Evolutionary conservation across 2,888 invertebrate genomes (phyloP).

Genomic region (Pandemis corylana): DNA sequence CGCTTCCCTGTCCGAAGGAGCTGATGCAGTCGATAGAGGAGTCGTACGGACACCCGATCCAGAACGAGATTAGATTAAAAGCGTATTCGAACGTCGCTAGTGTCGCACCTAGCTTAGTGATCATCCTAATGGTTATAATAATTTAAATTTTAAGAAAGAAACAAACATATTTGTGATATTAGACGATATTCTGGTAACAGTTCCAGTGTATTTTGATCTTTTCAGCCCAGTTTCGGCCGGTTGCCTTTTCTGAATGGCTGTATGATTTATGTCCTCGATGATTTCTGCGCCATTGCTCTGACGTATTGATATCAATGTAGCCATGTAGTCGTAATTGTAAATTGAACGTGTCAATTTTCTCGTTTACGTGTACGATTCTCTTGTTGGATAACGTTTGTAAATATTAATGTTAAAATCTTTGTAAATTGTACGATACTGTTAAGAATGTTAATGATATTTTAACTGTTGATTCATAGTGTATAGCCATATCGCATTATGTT

Average conservation of each 20-base stretch:
- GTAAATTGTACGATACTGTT: constrained; percentile 31
- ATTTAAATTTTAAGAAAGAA: constrained; percentile 50
- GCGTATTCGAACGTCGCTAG: constrained; percentile 67
- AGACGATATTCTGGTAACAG: constrained; percentile 68
- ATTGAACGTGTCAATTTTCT: constrained; percentile 28
- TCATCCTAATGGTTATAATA: constrained; percentile 56
- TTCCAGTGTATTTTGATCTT: constrained; percentile 51
- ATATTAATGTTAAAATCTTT: constrained; percentile 35
- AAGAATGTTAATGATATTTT: constrained; percentile 32
- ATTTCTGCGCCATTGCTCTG: constrained; percentile 22
- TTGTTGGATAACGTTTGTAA: constrained; percentile 23
- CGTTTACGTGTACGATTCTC: constrained; percentile 11
- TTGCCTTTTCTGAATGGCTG: constrained; percentile 23
- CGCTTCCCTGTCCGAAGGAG: constrained; percentile 80
- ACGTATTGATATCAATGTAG: constrained; percentile 31
- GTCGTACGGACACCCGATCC: constrained; percentile 76
- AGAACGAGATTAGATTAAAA: constrained; percentile 79
- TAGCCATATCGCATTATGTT: not conserved
- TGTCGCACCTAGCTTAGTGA: constrained; percentile 58
- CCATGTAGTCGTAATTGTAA: constrained; percentile 28
- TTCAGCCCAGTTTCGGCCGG: constrained; percentile 13
- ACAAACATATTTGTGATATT: constrained; percentile 79
- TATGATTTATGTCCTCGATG: constrained; percentile 19
- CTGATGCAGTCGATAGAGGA: constrained; percentile 75
- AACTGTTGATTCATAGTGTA: constrained; percentile 15